Conservation (phyloP, 2,888 invertebrate genomes). For the Tipula vernalis region DNA sequence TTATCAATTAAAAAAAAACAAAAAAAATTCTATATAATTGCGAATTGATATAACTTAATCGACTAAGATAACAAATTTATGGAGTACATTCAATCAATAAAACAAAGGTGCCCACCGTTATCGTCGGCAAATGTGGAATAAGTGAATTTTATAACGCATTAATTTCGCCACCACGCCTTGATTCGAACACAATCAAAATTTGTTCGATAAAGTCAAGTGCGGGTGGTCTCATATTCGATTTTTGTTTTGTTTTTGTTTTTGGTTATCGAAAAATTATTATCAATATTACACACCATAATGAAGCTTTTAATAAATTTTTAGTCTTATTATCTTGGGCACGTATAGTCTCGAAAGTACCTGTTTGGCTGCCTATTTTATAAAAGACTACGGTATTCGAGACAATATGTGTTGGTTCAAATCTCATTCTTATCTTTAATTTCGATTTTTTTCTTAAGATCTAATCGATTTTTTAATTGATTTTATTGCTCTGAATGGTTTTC, state of each 20-base stretch:
- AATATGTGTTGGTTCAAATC: conserved; percentile 6
- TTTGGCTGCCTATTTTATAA: neutral
- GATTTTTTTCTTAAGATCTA: neutral
- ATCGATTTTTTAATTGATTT: neutral
- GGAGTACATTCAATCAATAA: neutral
- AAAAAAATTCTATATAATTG: neutral
- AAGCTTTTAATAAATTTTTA: neutral
- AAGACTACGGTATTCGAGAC: neutral
- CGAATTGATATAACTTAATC: neutral
- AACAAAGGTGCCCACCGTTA: neutral
- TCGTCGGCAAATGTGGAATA: neutral
- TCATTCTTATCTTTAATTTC: neutral
- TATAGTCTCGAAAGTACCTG: conserved; percentile 8
- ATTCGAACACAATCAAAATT: neutral
- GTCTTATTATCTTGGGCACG: neutral
- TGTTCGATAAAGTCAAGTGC: neutral
- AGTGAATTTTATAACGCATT: neutral
- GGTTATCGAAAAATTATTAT: neutral
- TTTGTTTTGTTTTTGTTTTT: neutral
- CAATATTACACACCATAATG: neutral
- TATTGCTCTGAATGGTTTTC: neutral
- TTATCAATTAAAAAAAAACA: neutral
- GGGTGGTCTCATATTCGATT: neutral
- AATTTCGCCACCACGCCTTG: neutral
- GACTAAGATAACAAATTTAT: neutral